phyloP scores from a whole-genome alignment of 1,140 invertebrate species.

The Sesamia nonagrioides region DNA sequence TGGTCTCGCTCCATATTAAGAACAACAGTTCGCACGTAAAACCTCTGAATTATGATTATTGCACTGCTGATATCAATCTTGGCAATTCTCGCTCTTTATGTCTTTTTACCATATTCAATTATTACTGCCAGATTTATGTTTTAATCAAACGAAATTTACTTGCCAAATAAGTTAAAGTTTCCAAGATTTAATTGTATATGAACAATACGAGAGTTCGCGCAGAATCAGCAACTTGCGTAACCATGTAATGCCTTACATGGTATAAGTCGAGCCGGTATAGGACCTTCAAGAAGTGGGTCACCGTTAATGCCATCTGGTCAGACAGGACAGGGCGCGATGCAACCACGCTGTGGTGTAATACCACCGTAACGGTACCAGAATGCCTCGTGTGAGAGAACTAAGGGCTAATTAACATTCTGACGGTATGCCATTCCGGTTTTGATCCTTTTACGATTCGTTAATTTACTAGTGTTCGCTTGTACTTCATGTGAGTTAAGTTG shows the following conservation, averaged over 20 bases:
- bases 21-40: constrained; percentile 1
- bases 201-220: constrained; percentile 55
- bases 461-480: constrained; percentile 13
- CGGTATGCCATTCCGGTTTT: constrained; percentile 45
- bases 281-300: constrained; percentile 83
- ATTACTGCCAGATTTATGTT: constrained; percentile 45
- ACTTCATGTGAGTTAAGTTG: constrained; percentile 24
- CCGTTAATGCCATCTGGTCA: constrained; percentile 80
- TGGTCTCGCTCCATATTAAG: not conserved
- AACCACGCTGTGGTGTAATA: constrained; percentile 67
- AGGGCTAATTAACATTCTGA: constrained; percentile 51
- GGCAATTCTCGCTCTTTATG: constrained; percentile 32
- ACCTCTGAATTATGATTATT: constrained; percentile 26
- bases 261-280: constrained; percentile 59
- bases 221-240: constrained; percentile 71
- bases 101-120: constrained; percentile 14
- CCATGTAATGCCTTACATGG: constrained; percentile 77
- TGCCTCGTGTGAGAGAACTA: constrained; percentile 51
- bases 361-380: constrained; percentile 58
- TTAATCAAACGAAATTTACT: constrained; percentile 47
- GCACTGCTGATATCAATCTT: constrained; percentile 24
- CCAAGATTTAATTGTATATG: constrained; percentile 46
- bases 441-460: constrained; percentile 43
- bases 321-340: constrained; percentile 68
- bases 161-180: constrained; percentile 36